Evolutionary conservation across 2,113 vertebrate genomes (phyloP).

Genomic region (Amphiprion ocellaris): DNA sequence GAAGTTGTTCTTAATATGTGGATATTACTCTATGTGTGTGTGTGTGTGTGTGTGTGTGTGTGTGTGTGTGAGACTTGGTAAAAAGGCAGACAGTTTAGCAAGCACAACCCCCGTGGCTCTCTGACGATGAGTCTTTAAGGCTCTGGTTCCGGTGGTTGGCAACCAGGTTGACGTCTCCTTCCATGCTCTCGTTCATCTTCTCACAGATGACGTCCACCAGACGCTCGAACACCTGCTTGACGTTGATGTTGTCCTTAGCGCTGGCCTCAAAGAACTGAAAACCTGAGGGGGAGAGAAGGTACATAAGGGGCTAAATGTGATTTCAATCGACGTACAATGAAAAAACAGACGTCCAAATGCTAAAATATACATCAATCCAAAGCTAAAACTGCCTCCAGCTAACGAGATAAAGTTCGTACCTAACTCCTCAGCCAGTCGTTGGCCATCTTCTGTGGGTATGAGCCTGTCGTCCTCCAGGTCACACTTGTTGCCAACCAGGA

Average conservation of each 20-base stretch:
- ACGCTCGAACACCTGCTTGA: slow-evolving; percentile 93
- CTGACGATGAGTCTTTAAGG: slow-evolving; percentile 78
- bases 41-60: slow-evolving; percentile 24
- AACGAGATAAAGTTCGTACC: slow-evolving; percentile 69
- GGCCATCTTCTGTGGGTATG: slow-evolving; percentile 87
- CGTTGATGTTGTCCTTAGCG: slow-evolving; percentile 93
- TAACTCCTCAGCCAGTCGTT: slow-evolving; percentile 85
- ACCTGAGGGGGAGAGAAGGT: slow-evolving; percentile 73
- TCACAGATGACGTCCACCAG: slow-evolving; percentile 94
- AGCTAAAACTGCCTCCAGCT: too few species aligned
- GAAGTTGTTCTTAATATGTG: slow-evolving; percentile 30
- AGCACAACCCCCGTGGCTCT: slow-evolving; percentile 84
- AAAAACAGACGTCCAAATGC: neutral
- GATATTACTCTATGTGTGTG: neutral
- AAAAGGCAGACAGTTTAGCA: slow-evolving; percentile 76
- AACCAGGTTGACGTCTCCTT: slow-evolving; percentile 74
- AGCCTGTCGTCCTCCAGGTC: slow-evolving; percentile 89
- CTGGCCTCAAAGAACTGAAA: slow-evolving; percentile 96
- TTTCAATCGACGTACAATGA: neutral
- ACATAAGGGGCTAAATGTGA: too few species aligned
- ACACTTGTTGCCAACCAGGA: slow-evolving; percentile 89
- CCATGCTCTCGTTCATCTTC: slow-evolving; percentile 93
- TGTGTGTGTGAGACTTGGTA: slow-evolving; percentile 8
- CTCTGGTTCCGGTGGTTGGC: slow-evolving; percentile 81
- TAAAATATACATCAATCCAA: too few species aligned